A percentile compares a stretch with the other conserved stretches of the same genome.
These are phyloP conservation scores for Fopius arisanus DNA, from an alignment of 1,140 invertebrate species.

Conservation along the genomic window DNA sequence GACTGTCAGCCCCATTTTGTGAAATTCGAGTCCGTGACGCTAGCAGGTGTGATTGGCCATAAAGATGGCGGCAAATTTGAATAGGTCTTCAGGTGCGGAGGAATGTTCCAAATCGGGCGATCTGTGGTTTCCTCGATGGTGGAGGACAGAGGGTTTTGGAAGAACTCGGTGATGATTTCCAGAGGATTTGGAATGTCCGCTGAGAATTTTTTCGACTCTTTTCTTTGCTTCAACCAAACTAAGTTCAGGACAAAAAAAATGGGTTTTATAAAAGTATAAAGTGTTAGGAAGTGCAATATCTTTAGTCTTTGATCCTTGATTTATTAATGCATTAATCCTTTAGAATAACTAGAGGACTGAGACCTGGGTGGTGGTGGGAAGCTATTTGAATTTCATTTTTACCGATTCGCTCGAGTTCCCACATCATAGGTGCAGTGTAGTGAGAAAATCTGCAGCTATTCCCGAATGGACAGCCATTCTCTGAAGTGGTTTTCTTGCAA, in stretches of 20 bases:
- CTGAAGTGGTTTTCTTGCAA: slow-evolving; percentile 66
- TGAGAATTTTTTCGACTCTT: not conserved
- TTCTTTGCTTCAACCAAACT: slow-evolving; percentile 44
- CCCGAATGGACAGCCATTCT: slow-evolving; percentile 70
- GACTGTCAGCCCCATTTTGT: slow-evolving; percentile 25
- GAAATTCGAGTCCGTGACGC: slow-evolving; percentile 62
- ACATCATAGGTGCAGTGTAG: slow-evolving; percentile 68
- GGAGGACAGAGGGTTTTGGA: slow-evolving; percentile 39
- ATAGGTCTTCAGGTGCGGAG: slow-evolving; percentile 60
- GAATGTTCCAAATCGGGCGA: slow-evolving; percentile 64
- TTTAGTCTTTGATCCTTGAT: too few species aligned
- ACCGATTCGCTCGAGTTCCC: slow-evolving; percentile 67
- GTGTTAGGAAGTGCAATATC: too few species aligned
- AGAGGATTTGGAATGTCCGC: slow-evolving; percentile 39
- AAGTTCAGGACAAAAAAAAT: slow-evolving; percentile 27
- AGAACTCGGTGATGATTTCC: slow-evolving; percentile 49
- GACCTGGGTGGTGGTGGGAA: too few species aligned
- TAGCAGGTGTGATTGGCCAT: slow-evolving; percentile 64
- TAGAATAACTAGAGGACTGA: too few species aligned
- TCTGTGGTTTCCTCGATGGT: slow-evolving; percentile 28
- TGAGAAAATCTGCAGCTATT: slow-evolving; percentile 71
- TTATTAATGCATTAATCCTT: too few species aligned
- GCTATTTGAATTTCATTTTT: slow-evolving; percentile 37
- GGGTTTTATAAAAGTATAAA: too few species aligned
- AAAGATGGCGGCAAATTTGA: slow-evolving; percentile 69